Evolutionary conservation across 2,888 invertebrate genomes (phyloP), one percentile per base, ranked within the genome.

Genomic region (Drosophila sordidula): DNA sequence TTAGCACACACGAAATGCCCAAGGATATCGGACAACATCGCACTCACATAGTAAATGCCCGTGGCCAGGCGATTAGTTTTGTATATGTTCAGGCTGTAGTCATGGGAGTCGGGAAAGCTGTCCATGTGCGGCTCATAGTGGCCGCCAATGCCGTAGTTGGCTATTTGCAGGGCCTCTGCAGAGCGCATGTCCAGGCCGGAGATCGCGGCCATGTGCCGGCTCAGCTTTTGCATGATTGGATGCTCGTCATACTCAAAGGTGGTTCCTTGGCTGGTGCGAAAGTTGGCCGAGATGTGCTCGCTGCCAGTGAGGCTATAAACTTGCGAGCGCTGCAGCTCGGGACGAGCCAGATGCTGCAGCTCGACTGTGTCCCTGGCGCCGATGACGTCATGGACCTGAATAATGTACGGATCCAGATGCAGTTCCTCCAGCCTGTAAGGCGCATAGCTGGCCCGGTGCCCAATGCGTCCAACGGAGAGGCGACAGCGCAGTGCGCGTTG

Each of bases 21-120:
- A 29, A 29, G 8, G 6, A 6, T 29, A 8, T 29, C 8, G 8
- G 26, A 29, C 22, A 22, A 4, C 22, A 22, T 1, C 22, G 4
- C 22, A 22, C 97, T 96, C 93, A 98, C 98, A 92, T 99, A 99
- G 92, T 97, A 98, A 36, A 99, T 93, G 69, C 97, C 97, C 0
- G 99, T 99, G 4, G 99, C 98, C 85, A 99, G 98, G 82, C 99
- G 94, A 93, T 99, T 99, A 34, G 99, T 99, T 77, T 94, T 95
- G 0, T 6, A 14, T 11, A 51, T 46, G 5, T 55, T 52, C 34
- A 12, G 22, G 1, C 36, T 45, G 50, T 76, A 86, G 25, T 65
- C 51, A 14, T 84, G 72, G n/a, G 42, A 12, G 2, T 65, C 89
- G 3, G 75, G 76, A 49, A 90, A 91, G 57, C 90, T 95, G 91